Base-by-base conservation (phyloP, 2,888 invertebrate genomes). In the Osedax frankpressi region DNA sequence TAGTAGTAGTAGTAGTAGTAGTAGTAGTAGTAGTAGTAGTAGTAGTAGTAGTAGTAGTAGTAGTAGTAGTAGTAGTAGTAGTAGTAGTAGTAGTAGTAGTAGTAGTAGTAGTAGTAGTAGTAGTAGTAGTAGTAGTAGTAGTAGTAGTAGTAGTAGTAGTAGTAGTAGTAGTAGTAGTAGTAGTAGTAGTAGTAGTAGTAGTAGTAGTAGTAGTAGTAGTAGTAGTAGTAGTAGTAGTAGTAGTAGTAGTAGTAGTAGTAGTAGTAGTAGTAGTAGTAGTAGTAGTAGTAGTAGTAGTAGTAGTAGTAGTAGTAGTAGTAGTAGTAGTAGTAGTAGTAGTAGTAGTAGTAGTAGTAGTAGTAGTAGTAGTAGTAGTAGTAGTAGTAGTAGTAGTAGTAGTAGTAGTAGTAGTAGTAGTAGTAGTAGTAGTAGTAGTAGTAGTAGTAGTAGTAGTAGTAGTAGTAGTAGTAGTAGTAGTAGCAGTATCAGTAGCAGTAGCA, bases 101-200 rank as follows among this genome's bases (percentile, higher is more conserved):
- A 28, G 88, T 88, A 80, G n/a, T 70, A 70, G 27, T 27, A 28
- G 28, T 28, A 28, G 27, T 26, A 70, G n/a, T 26, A 26, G 70
- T 28, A 70, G 44, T 44, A 44, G 44, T 44, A 44, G 44, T 44
- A 44, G 44, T 44, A 44, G 44, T 44, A 44, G 44, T 44, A 44
- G 44, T 70, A 70, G 27, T 27, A 28, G 28, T 28, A 28, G 27
- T 26, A 70, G n/a, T 26, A 26, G 70, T 28, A 70, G 44, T 44
- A 44, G 44, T 44, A 44, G 44, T 44, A 44, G 44, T 44, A 44
- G 44, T 44, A 44, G 44, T 44, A 44, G 44, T 65, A 65, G 24
- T 65, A 26, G 67, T 65, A 65, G 67, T 65, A 65, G 67, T 65
- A 65, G 67, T 65, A 70, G 67, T 65, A 65, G 67, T 65, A 65